These are phyloP conservation scores for Danio aesculapii DNA, from an alignment of 2,797 vertebrate species.

Conservation along the genomic window DNA sequence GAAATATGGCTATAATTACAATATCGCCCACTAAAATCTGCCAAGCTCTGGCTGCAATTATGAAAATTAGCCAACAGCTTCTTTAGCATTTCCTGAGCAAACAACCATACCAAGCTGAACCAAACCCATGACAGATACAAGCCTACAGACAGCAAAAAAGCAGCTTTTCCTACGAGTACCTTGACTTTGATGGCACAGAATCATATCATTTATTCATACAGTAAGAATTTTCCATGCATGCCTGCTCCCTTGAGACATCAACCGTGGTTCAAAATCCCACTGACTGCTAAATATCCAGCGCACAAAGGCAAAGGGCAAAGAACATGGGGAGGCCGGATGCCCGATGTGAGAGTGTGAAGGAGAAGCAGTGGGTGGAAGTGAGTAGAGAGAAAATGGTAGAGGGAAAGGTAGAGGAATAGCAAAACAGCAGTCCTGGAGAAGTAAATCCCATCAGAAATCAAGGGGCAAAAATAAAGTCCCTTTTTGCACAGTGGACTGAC, in stretches of 20 bases:
- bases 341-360: background rate
- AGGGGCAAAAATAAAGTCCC: background rate
- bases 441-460: background rate
- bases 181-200: slow-evolving; percentile 1
- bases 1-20: slow-evolving; percentile 14
- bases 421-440: background rate
- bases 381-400: slow-evolving; percentile 7
- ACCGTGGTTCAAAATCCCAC: slow-evolving; percentile 15
- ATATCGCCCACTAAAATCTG: slow-evolving; percentile 14
- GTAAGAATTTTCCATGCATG: background rate
- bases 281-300: slow-evolving; percentile 42
- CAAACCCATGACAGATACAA: background rate
- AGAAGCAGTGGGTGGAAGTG: slow-evolving; percentile 3
- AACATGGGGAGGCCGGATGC: background rate
- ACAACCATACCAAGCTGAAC: slow-evolving; percentile 3
- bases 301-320: slow-evolving; percentile 29
- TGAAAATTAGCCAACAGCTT: slow-evolving; percentile 15
- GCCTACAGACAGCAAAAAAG: background rate
- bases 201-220: slow-evolving; percentile 35
- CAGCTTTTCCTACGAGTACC: background rate
- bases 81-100: slow-evolving; percentile 25
- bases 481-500: background rate
- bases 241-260: slow-evolving; percentile 23
- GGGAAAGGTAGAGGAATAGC: slow-evolving; percentile 3
- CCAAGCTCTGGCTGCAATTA: slow-evolving; percentile 16